Evolutionary conservation across 1,140 invertebrate genomes (phyloP), one percentile per base, ranked within the genome.

Genomic region (Pentalonia nigronervosa): DNA sequence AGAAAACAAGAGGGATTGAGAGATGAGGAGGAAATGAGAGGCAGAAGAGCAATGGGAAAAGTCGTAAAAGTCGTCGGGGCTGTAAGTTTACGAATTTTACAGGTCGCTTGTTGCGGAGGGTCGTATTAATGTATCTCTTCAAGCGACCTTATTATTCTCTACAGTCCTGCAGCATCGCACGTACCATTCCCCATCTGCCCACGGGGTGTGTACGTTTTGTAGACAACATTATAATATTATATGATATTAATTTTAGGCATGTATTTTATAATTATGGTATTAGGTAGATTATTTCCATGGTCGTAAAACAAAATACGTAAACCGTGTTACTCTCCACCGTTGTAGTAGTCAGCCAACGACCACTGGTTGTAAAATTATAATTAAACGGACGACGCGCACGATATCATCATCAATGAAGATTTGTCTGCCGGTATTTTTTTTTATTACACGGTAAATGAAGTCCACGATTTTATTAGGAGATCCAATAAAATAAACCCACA

Each of bases 281-380:
- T 89, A 48, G 47, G 17, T 50, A 17, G 56, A 89, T 48, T 67
- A 83, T 91, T 76, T 91, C 48, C 3, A 36, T 25, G n/a, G 20
- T 48, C 34, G 30, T 83, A 83, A 91, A 91, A 90, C 25, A 7
- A 67, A 90, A 90, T 41, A 90, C 6, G 56, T 45, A 90, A 90
- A 90, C 89, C 56, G 56, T 90, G 89, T 90, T 90, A 90, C 41
- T 17, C 89, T 90, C 25, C 7, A 6, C 4, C 56, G 21, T 7
- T 17, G 17, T 76, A 76, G n/a, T n/a, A n/a, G 36, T 9, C 50
- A 2, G 25, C 1, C 25, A 20, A 30, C 48, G 87, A 30, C 56
- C 23, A 67, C 56, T 45, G 25, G 89, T 90, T 90, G 45, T 91
- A 91, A 91, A 91, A 91, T 81, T 91, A 83, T 83, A 91, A 91